Percentiles rank a stretch among this genome's conserved stretches.
Evolutionary conservation across 2,113 vertebrate genomes (phyloP).

Genomic region (Thalassoma bifasciatum): DNA sequence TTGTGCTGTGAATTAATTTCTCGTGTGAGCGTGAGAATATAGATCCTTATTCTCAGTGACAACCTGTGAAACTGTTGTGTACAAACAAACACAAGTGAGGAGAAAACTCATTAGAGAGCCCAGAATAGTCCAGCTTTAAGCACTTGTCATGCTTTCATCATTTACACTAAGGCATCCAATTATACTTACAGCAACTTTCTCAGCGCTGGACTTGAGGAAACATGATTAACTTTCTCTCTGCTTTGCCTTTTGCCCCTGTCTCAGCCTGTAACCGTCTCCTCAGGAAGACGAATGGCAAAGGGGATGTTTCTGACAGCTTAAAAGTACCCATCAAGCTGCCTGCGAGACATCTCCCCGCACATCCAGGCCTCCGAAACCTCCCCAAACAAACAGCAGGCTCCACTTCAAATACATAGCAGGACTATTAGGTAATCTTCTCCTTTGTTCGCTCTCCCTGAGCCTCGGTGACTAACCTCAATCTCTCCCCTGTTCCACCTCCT

Average conservation of each 20-base stretch:
- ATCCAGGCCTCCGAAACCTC: constrained; percentile 80
- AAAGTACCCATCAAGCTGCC: constrained; percentile 82
- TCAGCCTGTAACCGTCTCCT: constrained; percentile 51
- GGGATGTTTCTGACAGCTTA: constrained; percentile 80
- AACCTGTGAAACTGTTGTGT: constrained; percentile 47
- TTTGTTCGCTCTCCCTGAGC: constrained; percentile 89
- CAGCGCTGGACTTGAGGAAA: constrained; percentile 50
- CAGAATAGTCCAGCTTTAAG: constrained; percentile 36
- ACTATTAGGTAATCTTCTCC: constrained; percentile 90
- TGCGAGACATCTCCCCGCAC: constrained; percentile 83
- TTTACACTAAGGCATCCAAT: constrained; percentile 57
- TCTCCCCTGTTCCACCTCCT: constrained; percentile 77
- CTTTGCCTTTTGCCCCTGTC: constrained; percentile 39
- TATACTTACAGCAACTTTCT: constrained; percentile 43
- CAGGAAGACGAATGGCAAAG: constrained; percentile 59
- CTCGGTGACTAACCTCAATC: constrained; percentile 88
- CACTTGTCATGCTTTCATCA: constrained; percentile 54
- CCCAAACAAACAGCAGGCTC: constrained; percentile 89
- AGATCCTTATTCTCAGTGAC: constrained; percentile 37
- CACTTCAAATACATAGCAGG: constrained; percentile 90
- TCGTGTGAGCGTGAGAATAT: background rate
- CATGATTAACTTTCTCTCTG: constrained; percentile 51
- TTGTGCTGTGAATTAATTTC: constrained; percentile 41
- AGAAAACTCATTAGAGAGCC: constrained; percentile 52
- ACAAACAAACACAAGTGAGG: constrained; percentile 56